A percentile compares a stretch with the other conserved stretches of the same genome.
These are phyloP conservation scores for Disparrhopalites patrizii DNA, from an alignment of 2,888 invertebrate species.

Conservation along the genomic window DNA sequence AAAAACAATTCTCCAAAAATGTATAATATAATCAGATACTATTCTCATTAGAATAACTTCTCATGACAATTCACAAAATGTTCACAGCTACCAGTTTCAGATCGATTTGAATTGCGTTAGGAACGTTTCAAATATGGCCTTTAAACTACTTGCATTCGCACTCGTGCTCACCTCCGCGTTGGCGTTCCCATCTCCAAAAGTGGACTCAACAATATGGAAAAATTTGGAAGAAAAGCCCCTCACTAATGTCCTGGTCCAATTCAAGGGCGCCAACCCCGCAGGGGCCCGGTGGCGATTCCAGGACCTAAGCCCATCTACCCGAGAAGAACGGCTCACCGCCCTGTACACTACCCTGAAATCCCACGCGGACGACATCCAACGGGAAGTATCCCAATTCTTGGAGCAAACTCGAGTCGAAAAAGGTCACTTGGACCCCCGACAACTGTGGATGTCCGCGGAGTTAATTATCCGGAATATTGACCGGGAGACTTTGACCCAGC, in stretches of 20 bases:
- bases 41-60: too few species aligned
- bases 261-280: neutral
- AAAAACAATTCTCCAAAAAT: too few species aligned
- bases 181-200: conserved; percentile 2
- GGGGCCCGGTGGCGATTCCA: neutral
- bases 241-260: conserved; percentile 7
- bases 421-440: neutral
- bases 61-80: too few species aligned
- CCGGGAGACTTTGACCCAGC: neutral
- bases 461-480: conserved; percentile 6
- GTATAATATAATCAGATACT: too few species aligned
- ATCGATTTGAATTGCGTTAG: too few species aligned
- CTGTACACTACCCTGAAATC: neutral
- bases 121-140: too few species aligned
- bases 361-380: conserved; percentile 6
- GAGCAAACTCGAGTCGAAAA: neutral
- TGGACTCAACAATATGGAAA: neutral
- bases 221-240: neutral
- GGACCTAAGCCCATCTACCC: neutral
- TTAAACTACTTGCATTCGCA: too few species aligned
- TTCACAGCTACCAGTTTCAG: too few species aligned
- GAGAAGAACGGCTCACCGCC: neutral
- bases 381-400: neutral
- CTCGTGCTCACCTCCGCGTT: neutral
- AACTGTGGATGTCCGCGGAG: conserved; percentile 11